A percentile compares a stretch with the other conserved stretches of the same genome.
These are phyloP conservation scores for Steinernema hermaphroditum DNA, from an alignment of 2,888 invertebrate genomes.

Conservation along the genomic window DNA sequence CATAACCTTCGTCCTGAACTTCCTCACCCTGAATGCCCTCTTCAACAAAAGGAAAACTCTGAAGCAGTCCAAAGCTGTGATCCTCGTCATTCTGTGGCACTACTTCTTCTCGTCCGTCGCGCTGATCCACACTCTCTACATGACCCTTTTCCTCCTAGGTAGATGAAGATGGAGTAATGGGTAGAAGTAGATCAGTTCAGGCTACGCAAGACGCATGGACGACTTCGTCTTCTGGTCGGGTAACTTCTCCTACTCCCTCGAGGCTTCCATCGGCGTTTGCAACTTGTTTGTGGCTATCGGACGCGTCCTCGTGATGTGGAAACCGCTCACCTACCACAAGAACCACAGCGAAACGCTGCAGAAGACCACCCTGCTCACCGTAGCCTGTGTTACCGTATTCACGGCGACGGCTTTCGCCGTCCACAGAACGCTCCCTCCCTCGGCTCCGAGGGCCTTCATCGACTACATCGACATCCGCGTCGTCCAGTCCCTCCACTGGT, in stretches of 20 bases:
- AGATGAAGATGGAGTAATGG: neutral
- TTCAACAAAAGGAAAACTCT: neutral
- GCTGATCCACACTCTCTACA: neutral
- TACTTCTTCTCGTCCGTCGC: neutral
- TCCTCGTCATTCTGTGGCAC: neutral
- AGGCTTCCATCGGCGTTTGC: neutral
- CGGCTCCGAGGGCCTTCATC: neutral
- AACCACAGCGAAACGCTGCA: neutral
- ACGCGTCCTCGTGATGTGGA: conserved; percentile 1
- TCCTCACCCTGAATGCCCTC: neutral
- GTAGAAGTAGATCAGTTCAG: neutral
- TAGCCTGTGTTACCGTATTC: neutral
- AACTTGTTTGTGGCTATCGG: conserved; percentile 6
- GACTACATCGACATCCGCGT: conserved; percentile 4
- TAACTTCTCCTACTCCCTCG: neutral
- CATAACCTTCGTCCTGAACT: neutral
- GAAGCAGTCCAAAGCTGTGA: neutral
- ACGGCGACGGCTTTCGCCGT: neutral
- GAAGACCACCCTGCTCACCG: neutral
- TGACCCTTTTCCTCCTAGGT: neutral
- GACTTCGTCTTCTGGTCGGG: conserved; percentile 17
- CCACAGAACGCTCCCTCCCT: neutral
- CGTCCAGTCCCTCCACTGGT: conserved; percentile 4
- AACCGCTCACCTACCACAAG: neutral
- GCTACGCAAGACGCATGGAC: neutral